Conservation (phyloP, 1,140 invertebrate genomes). For the Lanistes nyassanus region DNA sequence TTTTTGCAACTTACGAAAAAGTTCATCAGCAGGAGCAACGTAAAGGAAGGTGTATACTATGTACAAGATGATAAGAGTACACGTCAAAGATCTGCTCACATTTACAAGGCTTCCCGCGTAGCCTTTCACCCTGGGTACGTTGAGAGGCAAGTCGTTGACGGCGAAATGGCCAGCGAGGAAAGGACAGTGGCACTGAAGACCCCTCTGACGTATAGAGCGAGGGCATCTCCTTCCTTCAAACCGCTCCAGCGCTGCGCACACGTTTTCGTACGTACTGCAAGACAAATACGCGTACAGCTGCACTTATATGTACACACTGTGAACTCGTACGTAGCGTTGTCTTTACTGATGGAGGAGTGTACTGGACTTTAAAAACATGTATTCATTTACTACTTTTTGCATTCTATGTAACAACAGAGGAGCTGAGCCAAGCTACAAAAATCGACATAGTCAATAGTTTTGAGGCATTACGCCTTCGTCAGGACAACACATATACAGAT, state of each 20-base stretch:
- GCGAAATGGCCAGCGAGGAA: constrained; percentile 45
- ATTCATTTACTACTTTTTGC: background rate
- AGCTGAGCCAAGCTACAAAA: too few species aligned
- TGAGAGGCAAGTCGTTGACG: constrained; percentile 43
- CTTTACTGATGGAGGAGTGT: background rate
- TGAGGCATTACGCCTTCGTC: too few species aligned
- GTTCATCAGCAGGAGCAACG: too few species aligned
- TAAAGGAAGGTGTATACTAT: too few species aligned
- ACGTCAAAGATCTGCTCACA: constrained; percentile 35
- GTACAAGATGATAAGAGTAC: too few species aligned
- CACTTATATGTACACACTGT: background rate
- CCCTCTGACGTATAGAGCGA: constrained; percentile 35
- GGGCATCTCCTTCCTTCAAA: constrained; percentile 46
- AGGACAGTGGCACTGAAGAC: constrained; percentile 49
- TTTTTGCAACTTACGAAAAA: too few species aligned
- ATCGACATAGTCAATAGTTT: too few species aligned
- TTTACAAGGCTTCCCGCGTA: constrained; percentile 47
- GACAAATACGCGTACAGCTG: background rate
- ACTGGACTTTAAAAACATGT: background rate
- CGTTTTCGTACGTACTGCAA: constrained; percentile 50
- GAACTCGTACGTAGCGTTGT: too few species aligned
- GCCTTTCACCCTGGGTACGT: constrained; percentile 48
- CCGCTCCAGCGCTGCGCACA: constrained; percentile 44
- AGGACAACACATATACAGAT: too few species aligned
- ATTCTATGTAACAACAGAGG: too few species aligned